Conservation (phyloP, 1,140 invertebrate genomes). For the Megalonaias nervosa region DNA sequence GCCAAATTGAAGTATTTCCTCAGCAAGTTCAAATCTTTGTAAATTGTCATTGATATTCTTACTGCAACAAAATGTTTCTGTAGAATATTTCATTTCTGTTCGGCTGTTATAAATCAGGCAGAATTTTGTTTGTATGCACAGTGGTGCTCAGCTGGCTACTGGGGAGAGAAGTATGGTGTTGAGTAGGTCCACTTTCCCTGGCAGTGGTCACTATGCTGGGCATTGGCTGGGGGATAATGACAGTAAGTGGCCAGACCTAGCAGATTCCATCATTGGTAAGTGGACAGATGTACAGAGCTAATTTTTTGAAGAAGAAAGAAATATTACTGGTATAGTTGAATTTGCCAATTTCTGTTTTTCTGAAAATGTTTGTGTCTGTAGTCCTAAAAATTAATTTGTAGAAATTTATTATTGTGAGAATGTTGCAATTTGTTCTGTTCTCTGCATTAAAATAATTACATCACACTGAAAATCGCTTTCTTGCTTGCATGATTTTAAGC, state of each 20-base stretch:
- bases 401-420: not conserved
- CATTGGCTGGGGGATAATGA: constrained; percentile 86
- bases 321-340: not conserved
- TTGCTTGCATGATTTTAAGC: no score
- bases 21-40: no score
- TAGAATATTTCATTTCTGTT: no score
- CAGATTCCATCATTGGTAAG: constrained; percentile 55
- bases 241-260: constrained; percentile 51
- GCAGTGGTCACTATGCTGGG: constrained; percentile 84
- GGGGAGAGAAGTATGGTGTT: constrained; percentile 84
- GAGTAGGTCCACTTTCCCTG: constrained; percentile 85
- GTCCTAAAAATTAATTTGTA: not conserved
- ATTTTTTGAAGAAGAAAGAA: not conserved
- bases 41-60: no score
- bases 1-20: no score
- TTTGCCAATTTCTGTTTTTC: not conserved
- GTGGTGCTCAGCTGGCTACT: constrained; percentile 60
- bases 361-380: not conserved
- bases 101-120: no score
- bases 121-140: constrained; percentile 3
- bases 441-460: no score
- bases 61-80: no score
- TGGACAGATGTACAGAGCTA: not conserved
- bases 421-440: not conserved
- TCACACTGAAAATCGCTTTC: no score